phyloP scores from a whole-genome alignment of 1,140 invertebrate species.

The Polypedilum vanderplanki region DNA sequence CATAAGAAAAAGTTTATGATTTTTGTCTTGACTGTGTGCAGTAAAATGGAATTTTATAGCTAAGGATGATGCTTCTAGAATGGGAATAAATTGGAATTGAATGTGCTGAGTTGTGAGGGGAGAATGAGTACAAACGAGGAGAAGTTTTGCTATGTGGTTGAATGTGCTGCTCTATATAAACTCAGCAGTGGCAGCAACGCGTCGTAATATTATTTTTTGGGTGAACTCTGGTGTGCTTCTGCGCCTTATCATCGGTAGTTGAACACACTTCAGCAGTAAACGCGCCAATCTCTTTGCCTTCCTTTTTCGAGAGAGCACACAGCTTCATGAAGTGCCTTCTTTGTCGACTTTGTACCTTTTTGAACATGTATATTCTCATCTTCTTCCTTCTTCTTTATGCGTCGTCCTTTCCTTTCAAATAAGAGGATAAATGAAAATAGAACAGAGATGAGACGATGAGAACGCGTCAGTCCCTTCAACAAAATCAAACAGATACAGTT shows the following conservation, averaged over 20 bases:
- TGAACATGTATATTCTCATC: too few relatives aligned
- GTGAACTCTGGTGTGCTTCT: conserved; percentile 19
- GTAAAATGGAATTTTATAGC: conserved; percentile 27
- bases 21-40: conserved; percentile 17
- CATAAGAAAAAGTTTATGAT: conserved; percentile 25
- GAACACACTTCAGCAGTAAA: neutral
- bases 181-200: neutral
- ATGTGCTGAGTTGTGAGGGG: too few relatives aligned
- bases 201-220: conserved; percentile 5
- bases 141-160: too few relatives aligned
- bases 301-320: neutral
- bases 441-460: too few relatives aligned
- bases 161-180: neutral
- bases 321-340: neutral
- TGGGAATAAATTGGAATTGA: conserved; percentile 20
- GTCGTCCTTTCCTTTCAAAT: too few relatives aligned
- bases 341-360: too few relatives aligned
- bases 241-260: neutral
- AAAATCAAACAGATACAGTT: too few relatives aligned
- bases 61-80: conserved; percentile 22
- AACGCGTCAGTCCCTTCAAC: neutral
- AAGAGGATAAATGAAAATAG: too few relatives aligned
- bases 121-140: neutral
- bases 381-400: too few relatives aligned
- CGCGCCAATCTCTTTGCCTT: too few relatives aligned